A percentile compares a stretch with the other conserved stretches of the same genome.
Conservation (phyloP, 2,888 invertebrate genomes). For the Rhagophthalmus giganteus region DNA sequence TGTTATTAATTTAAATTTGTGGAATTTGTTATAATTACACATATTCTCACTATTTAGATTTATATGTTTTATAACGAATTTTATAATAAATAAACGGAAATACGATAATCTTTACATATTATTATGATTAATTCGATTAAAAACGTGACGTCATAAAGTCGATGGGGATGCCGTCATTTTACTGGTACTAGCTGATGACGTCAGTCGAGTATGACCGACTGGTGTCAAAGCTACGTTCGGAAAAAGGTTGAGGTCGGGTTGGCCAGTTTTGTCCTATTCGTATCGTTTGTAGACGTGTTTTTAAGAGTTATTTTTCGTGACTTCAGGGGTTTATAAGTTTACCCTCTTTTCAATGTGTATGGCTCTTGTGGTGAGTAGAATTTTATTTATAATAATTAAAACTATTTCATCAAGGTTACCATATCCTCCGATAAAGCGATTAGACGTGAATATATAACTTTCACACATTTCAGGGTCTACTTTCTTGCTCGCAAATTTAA, state of each 20-base stretch:
- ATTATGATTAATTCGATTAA: too few species aligned
- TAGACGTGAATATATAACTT: too few species aligned
- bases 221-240: slow-evolving; percentile 21
- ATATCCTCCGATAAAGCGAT: too few species aligned
- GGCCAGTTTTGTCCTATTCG: slow-evolving; percentile 22
- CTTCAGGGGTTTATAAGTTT: slow-evolving; percentile 57
- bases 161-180: slow-evolving; percentile 25
- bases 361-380: slow-evolving; percentile 84
- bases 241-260: slow-evolving; percentile 22
- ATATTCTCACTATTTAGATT: too few species aligned
- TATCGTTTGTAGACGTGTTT: slow-evolving; percentile 20
- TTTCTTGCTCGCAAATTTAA: too few species aligned
- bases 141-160: slow-evolving; percentile 27
- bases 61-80: too few species aligned
- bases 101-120: too few species aligned
- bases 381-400: too few species aligned
- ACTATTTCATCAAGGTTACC: too few species aligned
- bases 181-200: slow-evolving; percentile 24
- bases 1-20: background rate
- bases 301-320: slow-evolving; percentile 29
- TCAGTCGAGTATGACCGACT: slow-evolving; percentile 21
- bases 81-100: too few species aligned
- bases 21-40: background rate
- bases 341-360: slow-evolving; percentile 75
- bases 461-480: too few species aligned